Base-by-base conservation (phyloP, 2,113 vertebrate species). In the Amazona guildingii region DNA sequence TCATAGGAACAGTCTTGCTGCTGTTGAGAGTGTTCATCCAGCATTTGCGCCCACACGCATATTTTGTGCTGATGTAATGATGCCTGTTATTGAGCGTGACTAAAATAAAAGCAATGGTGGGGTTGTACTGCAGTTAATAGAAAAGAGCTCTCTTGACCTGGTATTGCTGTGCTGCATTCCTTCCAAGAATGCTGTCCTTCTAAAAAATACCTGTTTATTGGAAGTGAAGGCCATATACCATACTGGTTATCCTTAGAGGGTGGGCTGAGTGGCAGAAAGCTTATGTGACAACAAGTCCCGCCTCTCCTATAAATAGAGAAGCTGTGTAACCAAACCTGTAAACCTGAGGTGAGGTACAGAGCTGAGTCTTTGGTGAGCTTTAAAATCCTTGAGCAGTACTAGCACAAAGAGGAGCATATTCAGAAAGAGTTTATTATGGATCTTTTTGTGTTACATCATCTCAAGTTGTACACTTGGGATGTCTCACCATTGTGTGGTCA, bases 361-460 rank as follows among this genome's bases (percentile, higher is more conserved):
- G 33, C 48, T 55, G 1, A 3, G 17, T 54, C n/a, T 62, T 80
- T 23, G 64, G 28, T 66, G 13, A 55, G 62, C 66, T 63, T 55
- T 18, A 39, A 64, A 78, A 68, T 33, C 66, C 54, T 17, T 7
- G 5, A 35, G 62, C 13, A 29, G 8, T n/a, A 3, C 74, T 27
- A 37, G 23, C 19, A 25, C 33, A n/a, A 11, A 29, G 59, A 33
- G 33, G 24, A n/a, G 35, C 9, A 6, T 51, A 14, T 66, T 37
- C 83, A 87, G 83, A 31, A 94, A 4, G 10, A 46, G 23, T 41
- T 89, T 4, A 6, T 20, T 43, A 39, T 11, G 75, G 67, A 90
- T 55, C 64, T 74, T 54, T 62, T 75, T 0, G 0, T 28, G 3
- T 12, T 35, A 1, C 11, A 33, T 39, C 29, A 3, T 8, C 27